A percentile compares a stretch with the other conserved stretches of the same genome.
These are phyloP conservation scores for Acropternis orthonyx DNA, from an alignment of 2,797 vertebrate species.

Conservation along the genomic window DNA sequence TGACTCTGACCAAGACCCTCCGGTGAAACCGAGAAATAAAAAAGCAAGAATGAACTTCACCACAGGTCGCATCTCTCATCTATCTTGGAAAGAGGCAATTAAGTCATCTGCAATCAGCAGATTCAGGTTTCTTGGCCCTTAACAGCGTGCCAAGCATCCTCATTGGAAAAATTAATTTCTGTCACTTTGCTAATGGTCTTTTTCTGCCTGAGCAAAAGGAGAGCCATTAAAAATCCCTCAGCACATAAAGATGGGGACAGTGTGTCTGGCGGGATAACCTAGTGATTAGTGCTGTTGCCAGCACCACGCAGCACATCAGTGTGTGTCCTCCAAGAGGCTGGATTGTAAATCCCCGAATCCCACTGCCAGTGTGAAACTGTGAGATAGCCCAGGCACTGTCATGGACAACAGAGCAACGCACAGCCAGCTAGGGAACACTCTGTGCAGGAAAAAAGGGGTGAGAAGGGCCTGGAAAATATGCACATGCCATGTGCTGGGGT, in stretches of 20 bases:
- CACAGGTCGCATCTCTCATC: not conserved
- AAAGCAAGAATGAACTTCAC: not conserved
- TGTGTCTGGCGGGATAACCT: slow-evolving; percentile 51
- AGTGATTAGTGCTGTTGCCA: not conserved
- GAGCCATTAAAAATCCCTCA: slow-evolving; percentile 51
- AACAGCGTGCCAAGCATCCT: not conserved
- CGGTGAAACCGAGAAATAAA: not conserved
- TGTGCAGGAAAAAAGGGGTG: not conserved
- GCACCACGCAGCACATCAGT: not conserved
- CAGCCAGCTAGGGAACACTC: not conserved
- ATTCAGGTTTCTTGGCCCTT: slow-evolving; percentile 3
- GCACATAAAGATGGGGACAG: slow-evolving; percentile 24
- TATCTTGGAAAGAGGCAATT: slow-evolving; percentile 16
- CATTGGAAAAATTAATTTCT: slow-evolving; percentile 61
- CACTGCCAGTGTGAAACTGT: not conserved
- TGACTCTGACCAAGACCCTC: not conserved
- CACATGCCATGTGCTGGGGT: fast-evolving
- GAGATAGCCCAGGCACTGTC: not conserved
- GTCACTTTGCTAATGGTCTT: slow-evolving; percentile 64
- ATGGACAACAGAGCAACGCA: not conserved
- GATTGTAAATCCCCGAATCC: not conserved
- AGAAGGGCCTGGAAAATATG: not conserved
- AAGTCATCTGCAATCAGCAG: slow-evolving; percentile 28
- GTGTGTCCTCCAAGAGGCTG: not conserved
- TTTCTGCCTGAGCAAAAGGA: slow-evolving; percentile 56